These are phyloP conservation scores for Tinea pellionella DNA, from an alignment of 2,888 invertebrate genomes.

Conservation along the genomic window DNA sequence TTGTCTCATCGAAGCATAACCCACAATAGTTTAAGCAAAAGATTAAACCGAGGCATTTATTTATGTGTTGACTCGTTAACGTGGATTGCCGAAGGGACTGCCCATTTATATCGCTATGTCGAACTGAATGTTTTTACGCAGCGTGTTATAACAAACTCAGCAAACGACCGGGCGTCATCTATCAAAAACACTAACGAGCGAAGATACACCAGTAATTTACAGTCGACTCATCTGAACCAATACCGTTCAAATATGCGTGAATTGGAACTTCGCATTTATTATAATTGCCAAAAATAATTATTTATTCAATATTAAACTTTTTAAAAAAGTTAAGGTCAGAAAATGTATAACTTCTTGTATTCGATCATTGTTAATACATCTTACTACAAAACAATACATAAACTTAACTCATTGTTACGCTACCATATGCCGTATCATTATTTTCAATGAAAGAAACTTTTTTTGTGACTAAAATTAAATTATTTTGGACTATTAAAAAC, in stretches of 20 bases:
- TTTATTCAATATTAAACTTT: too few species aligned
- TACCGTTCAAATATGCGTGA: constrained; percentile 47
- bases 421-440: constrained; percentile 49
- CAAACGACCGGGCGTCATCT: constrained; percentile 64
- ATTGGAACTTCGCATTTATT: constrained; percentile 31
- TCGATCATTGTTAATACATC: neutral
- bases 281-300: neutral
- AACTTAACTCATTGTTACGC: constrained; percentile 18
- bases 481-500: constrained; percentile 34
- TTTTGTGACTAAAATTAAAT: constrained; percentile 46
- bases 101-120: constrained; percentile 62
- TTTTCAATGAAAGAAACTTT: constrained; percentile 35
- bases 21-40: neutral
- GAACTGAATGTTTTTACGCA: constrained; percentile 62
- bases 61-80: constrained; percentile 65
- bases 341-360: neutral
- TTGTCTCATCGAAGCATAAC: neutral
- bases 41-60: constrained; percentile 31
- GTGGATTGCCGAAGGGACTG: constrained; percentile 63
- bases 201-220: constrained; percentile 58
- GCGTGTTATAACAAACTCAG: constrained; percentile 61
- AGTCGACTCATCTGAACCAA: constrained; percentile 44
- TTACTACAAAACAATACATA: neutral
- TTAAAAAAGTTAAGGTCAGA: neutral
- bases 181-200: constrained; percentile 68